Conservation (phyloP, 2,888 invertebrate species). For the Cordylochernes scorpioides region DNA sequence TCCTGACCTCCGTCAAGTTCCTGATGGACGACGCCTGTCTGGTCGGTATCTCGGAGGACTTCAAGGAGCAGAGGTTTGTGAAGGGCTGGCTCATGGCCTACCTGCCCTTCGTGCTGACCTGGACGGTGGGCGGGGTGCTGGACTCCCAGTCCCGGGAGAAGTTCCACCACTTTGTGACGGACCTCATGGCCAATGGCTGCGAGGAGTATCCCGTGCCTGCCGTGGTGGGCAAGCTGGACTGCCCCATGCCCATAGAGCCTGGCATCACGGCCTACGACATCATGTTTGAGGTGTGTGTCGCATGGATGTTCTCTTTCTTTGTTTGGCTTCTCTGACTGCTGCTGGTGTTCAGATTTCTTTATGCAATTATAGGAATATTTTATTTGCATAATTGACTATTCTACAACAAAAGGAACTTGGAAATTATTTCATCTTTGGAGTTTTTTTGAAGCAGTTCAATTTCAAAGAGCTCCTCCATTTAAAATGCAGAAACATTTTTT, state of each 20-base stretch:
- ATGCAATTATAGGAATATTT: too few species aligned
- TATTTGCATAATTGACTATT: too few species aligned
- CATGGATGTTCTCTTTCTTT: too few species aligned
- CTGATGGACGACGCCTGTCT: conserved; percentile 39
- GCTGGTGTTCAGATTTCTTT: too few species aligned
- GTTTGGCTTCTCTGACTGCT: too few species aligned
- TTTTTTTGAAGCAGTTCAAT: too few species aligned
- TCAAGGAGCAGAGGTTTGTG: conserved; percentile 34
- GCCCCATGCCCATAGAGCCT: conserved; percentile 44
- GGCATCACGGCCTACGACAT: conserved; percentile 54
- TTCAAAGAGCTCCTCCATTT: too few species aligned
- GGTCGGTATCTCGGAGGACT: conserved; percentile 27
- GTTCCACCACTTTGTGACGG: conserved; percentile 20
- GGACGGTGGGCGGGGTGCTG: neutral
- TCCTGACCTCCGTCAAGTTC: conserved; percentile 47
- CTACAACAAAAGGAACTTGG: too few species aligned
- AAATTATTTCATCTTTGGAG: too few species aligned
- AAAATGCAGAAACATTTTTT: too few species aligned
- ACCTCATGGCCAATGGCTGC: conserved; percentile 21
- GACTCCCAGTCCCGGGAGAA: neutral
- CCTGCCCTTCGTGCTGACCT: conserved; percentile 31
- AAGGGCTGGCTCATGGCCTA: conserved; percentile 27
- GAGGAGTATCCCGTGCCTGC: conserved; percentile 30
- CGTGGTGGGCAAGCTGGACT: conserved; percentile 37
- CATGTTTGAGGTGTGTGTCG: conserved; percentile 40